phyloP scores from a whole-genome alignment of 2,797 vertebrate genomes.

The Philypnodon macrostomus region DNA sequence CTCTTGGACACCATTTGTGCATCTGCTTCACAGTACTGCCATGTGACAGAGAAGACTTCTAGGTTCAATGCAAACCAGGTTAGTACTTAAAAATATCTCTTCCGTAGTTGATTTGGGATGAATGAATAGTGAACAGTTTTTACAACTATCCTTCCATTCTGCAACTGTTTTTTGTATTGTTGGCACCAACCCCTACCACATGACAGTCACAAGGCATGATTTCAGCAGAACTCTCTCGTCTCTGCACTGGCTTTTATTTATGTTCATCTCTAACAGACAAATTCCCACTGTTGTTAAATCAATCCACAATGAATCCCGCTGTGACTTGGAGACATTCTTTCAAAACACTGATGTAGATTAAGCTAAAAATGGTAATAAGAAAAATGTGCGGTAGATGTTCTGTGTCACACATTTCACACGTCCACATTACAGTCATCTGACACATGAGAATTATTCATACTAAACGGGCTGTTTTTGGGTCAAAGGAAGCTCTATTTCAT shows the following conservation, averaged over 20 bases:
- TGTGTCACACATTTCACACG: conserved; percentile 7
- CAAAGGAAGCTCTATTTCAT: background rate
- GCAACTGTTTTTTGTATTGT: conserved; percentile 35
- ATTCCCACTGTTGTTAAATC: conserved; percentile 42
- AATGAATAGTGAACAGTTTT: conserved; percentile 14
- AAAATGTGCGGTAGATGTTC: too few relatives aligned
- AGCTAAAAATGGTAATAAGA: conserved; percentile 6
- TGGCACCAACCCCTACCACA: conserved; percentile 45
- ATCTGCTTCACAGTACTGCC: conserved; percentile 18
- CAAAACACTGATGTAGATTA: conserved; percentile 18
- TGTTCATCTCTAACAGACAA: conserved; percentile 45
- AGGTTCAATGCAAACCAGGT: background rate
- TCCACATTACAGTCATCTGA: conserved; percentile 8
- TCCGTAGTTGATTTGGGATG: background rate
- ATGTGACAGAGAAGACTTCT: conserved; percentile 13
- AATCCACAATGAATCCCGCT: conserved; percentile 15
- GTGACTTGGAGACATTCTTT: conserved; percentile 18
- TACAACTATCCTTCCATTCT: conserved; percentile 1
- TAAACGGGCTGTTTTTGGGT: background rate
- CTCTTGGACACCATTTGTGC: background rate
- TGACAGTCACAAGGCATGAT: conserved; percentile 73
- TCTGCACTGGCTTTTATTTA: conserved; percentile 50
- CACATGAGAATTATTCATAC: conserved; percentile 6
- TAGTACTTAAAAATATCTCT: background rate
- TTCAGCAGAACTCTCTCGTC: conserved; percentile 35